Conservation (phyloP, 2,888 invertebrate species). For the Oxyscelio sp. region DNA sequence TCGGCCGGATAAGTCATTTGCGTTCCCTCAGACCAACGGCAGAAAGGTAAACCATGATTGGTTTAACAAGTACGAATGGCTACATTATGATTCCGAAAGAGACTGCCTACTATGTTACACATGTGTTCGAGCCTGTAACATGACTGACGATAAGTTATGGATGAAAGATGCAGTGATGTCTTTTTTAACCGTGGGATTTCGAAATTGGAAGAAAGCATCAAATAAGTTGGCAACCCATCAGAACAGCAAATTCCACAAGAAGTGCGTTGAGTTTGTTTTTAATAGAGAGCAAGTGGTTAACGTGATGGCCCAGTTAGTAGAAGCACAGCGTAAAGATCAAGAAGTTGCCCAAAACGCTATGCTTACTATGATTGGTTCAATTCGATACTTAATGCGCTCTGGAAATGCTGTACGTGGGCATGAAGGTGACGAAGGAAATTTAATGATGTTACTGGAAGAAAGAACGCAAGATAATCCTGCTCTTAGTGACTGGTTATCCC, state of each 20-base stretch:
- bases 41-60: constrained; percentile 19
- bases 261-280: constrained; percentile 21
- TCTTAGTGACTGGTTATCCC: constrained; percentile 10
- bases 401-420: constrained; percentile 41
- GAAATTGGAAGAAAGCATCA: constrained; percentile 39
- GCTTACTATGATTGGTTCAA: constrained; percentile 11
- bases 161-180: neutral
- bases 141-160: constrained; percentile 10
- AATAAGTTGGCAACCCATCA: constrained; percentile 15
- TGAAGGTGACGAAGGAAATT: constrained; percentile 27
- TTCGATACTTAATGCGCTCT: constrained; percentile 21
- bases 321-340: constrained; percentile 9
- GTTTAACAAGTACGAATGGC: constrained; percentile 16
- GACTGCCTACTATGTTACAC: constrained; percentile 27
- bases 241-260: constrained; percentile 33
- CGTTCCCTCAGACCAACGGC: neutral
- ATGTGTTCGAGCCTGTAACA: constrained; percentile 17
- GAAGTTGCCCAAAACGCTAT: constrained; percentile 15
- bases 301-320: constrained; percentile 8
- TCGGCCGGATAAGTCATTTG: no score
- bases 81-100: constrained; percentile 11
- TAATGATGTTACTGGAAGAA: constrained; percentile 21
- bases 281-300: no score
- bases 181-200: constrained; percentile 27
- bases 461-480: constrained; percentile 21